phyloP scores from a whole-genome alignment of 2,888 invertebrate species.

The Scrobipalpa costella region DNA sequence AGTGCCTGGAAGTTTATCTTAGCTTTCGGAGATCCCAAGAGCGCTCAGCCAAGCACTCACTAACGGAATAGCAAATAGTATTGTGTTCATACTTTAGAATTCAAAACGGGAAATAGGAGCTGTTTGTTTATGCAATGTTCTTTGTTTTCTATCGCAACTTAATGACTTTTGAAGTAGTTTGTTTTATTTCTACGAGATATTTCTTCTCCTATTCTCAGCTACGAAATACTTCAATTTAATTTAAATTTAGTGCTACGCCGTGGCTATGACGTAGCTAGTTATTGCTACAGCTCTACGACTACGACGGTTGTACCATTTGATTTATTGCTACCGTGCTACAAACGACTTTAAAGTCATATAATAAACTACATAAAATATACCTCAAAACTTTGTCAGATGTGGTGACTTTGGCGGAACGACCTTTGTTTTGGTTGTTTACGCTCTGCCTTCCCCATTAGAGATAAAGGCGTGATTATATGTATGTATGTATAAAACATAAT shows the following conservation, averaged over 20 bases:
- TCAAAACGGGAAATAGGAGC: slow-evolving; percentile 11
- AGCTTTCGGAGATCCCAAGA: slow-evolving; percentile 5
- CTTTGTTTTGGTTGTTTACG: no score
- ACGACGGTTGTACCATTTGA: background rate
- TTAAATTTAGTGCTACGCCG: background rate
- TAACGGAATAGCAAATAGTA: slow-evolving; percentile 23
- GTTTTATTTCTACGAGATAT: background rate
- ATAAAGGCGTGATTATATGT: no score
- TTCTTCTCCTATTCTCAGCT: background rate
- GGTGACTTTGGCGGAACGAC: no score
- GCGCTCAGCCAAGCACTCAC: slow-evolving; percentile 18
- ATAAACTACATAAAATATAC: background rate
- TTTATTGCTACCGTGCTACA: background rate
- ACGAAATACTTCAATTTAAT: background rate
- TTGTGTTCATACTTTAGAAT: slow-evolving; percentile 15
- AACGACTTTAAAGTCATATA: background rate
- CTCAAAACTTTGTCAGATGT: no score
- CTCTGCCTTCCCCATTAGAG: no score
- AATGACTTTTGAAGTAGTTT: background rate
- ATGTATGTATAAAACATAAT: no score
- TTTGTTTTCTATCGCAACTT: background rate
- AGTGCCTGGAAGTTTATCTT: slow-evolving; percentile 23
- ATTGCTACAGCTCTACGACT: background rate
- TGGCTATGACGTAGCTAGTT: background rate
- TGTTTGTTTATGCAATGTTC: slow-evolving; percentile 12